Conservation (phyloP, 2,113 vertebrate species). For the Natator depressus region DNA sequence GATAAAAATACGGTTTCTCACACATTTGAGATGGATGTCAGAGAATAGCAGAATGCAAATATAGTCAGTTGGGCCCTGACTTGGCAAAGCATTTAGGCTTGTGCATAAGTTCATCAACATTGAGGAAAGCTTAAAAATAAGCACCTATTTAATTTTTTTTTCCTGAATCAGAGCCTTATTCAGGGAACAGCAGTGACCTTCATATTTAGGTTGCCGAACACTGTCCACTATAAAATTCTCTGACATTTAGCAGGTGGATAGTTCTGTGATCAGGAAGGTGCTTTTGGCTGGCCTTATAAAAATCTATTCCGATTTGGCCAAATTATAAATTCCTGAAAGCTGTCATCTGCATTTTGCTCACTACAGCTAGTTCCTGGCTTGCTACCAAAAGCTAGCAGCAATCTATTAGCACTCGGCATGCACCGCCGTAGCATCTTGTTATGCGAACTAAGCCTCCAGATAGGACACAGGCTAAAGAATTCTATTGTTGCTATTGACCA, state of each 20-base stretch:
- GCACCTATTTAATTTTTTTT: background rate
- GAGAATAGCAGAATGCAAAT: background rate
- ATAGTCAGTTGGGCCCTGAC: rapidly evolving
- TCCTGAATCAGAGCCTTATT: background rate
- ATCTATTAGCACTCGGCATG: background rate
- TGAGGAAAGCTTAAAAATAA: background rate
- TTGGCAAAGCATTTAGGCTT: background rate
- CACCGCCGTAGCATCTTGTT: background rate
- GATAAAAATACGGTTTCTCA: background rate
- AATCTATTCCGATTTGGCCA: background rate
- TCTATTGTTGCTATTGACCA: background rate
- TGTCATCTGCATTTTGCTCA: background rate
- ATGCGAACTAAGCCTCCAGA: background rate
- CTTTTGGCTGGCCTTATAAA: background rate
- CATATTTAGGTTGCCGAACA: background rate
- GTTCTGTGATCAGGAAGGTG: rapidly evolving
- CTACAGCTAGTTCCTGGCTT: background rate
- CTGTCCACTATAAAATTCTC: background rate
- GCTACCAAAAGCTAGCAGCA: background rate
- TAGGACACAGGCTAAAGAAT: background rate
- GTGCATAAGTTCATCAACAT: background rate
- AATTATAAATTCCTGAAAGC: background rate
- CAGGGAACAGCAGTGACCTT: background rate
- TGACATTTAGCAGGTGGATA: background rate
- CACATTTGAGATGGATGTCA: background rate